Evolutionary conservation across 2,797 vertebrate genomes (phyloP).

Genomic region (Falco naumanni): DNA sequence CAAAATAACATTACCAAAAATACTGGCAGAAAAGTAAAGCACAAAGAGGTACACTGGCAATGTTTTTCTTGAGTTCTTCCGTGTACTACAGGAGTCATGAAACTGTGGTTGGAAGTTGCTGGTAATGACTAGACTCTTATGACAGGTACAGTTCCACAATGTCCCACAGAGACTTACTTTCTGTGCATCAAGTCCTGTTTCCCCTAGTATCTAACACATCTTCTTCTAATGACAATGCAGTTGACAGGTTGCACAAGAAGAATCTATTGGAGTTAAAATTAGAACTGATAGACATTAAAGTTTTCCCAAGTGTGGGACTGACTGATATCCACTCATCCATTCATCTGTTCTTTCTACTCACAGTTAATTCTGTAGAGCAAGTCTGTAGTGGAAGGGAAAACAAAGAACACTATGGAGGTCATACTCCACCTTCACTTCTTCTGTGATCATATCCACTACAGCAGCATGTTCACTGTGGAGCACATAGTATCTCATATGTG

Average conservation of each 20-base stretch:
- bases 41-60: neutral
- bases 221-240: neutral
- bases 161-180: neutral
- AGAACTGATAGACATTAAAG: neutral
- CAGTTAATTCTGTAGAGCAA: neutral
- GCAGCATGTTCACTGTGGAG: neutral
- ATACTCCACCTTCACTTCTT: rapidly evolving
- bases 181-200: neutral
- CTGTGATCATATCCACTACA: neutral
- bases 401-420: neutral
- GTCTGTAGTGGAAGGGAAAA: neutral
- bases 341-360: neutral
- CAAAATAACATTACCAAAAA: neutral
- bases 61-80: neutral
- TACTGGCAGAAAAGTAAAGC: neutral
- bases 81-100: neutral
- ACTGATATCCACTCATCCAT: neutral
- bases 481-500: rapidly evolving
- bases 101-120: neutral
- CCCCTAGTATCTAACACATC: neutral
- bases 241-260: neutral
- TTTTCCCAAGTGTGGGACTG: neutral
- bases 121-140: neutral
- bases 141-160: neutral
- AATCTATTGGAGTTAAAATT: neutral